These are phyloP conservation scores for Pseudeuparius sepicola DNA, from an alignment of 2,888 invertebrate species.

Conservation along the genomic window DNA sequence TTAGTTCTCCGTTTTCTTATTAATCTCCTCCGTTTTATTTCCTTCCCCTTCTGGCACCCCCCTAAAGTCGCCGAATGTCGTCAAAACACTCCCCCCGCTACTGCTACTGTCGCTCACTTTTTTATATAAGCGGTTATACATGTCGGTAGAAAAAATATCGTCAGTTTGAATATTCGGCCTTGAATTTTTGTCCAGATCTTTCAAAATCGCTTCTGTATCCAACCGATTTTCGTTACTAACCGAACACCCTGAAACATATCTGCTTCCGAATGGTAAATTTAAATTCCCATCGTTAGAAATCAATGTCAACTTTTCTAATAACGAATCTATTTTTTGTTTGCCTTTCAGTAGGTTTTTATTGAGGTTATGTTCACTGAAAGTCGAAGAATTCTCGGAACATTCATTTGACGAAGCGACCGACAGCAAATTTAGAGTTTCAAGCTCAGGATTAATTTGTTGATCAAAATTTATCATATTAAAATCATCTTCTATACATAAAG, in stretches of 20 bases:
- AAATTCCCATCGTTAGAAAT: constrained; percentile 23
- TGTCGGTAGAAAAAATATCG: too few species aligned
- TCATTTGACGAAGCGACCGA: not conserved
- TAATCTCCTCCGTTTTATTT: constrained; percentile 18
- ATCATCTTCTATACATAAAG: constrained; percentile 37
- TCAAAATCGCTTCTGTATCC: constrained; percentile 24
- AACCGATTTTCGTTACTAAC: constrained; percentile 24
- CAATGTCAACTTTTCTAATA: constrained; percentile 34
- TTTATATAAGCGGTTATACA: too few species aligned
- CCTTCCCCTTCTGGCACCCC: constrained; percentile 26
- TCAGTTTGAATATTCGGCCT: constrained; percentile 29
- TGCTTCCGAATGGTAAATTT: constrained; percentile 23
- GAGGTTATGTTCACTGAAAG: not conserved
- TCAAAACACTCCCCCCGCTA: constrained; percentile 25
- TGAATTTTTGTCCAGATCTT: constrained; percentile 25
- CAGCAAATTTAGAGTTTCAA: too few species aligned
- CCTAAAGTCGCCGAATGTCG: constrained; percentile 24
- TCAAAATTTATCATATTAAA: constrained; percentile 35
- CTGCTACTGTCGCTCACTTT: too few species aligned
- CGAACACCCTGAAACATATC: constrained; percentile 37
- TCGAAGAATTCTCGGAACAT: not conserved
- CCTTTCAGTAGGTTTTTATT: constrained; percentile 21
- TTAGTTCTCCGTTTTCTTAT: too few species aligned
- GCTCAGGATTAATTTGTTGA: constrained; percentile 18
- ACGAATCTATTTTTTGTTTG: constrained; percentile 34